Percentiles rank a stretch among this genome's conserved stretches.
Evolutionary conservation across 1,140 invertebrate species (phyloP).

Genomic region (Bombyx mori): ASM3026992v2 NC_085111.1:11979001-11979500

Average conservation of each 20-base stretch:
- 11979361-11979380: too few relatives aligned
- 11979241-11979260: neutral
- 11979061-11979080: constrained; percentile 30
- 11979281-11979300: neutral
- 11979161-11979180: constrained; percentile 52
- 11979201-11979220: constrained; percentile 64
- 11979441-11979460: too few relatives aligned
- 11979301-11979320: neutral
- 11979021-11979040: constrained; percentile 13
- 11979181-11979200: constrained; percentile 59
- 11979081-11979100: constrained; percentile 32
- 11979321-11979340: too few relatives aligned
- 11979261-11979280: neutral
- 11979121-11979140: constrained; percentile 40
- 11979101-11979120: constrained; percentile 16
- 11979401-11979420: too few relatives aligned
- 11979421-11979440: too few relatives aligned
- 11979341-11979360: too few relatives aligned
- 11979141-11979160: constrained; percentile 53
- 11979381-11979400: too few relatives aligned
- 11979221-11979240: constrained; percentile 44
- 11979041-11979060: constrained; percentile 41
- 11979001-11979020: too few relatives aligned
- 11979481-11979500: too few relatives aligned
- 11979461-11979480: too few relatives aligned